Base-by-base conservation (phyloP, 2,113 vertebrate species). In the Coracopsis vasa region DNA sequence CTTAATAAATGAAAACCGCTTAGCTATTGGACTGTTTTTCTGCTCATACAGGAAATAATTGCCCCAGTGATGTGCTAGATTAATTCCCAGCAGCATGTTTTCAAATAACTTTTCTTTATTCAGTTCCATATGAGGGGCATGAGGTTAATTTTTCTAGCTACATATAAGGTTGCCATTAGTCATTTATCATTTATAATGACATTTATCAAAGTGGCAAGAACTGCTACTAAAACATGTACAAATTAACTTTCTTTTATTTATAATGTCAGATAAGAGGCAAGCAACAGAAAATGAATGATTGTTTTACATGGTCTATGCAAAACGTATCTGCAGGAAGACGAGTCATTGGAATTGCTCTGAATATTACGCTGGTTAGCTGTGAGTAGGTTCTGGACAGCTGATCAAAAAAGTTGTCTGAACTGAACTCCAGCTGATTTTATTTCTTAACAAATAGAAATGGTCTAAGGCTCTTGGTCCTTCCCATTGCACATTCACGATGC, bases 171-270 rank as follows among this genome's bases (percentile, higher is more conserved):
- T 73, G 28, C 37, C 77, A 70, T 92, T 70, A 90, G 20, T 74
- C 0, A 83, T 83, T 90, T 96, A 90, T 88, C 29, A 33, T 92
- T 94, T 93, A 58, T 73, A 94, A 77, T 80, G 28, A 41, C 74
- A 85, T 95, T 92, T 89, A 70, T 90, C 71, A 80, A 95, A 86
- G 37, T 88, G 60, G 37, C 1, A 25, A 88, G 53, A 90, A 69
- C 62, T 0, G 2, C 24, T 20, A 77, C 51, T 90, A 70, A 94
- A 80, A 77, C 39, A 54, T 64, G 41, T 69, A 56, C 27, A 75
- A 87, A 94, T 81, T 90, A 61, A 86, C 53, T 95, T 91, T 35
- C 21, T 47, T 86, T 69, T 90, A 82, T 90, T 92, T 96, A 39
- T 73, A 80, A 66, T 58, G 39, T 74, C 66, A 91, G 64, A 86